phyloP scores from a whole-genome alignment of 2,797 vertebrate species.

The Mastacembelus armatus region DNA sequence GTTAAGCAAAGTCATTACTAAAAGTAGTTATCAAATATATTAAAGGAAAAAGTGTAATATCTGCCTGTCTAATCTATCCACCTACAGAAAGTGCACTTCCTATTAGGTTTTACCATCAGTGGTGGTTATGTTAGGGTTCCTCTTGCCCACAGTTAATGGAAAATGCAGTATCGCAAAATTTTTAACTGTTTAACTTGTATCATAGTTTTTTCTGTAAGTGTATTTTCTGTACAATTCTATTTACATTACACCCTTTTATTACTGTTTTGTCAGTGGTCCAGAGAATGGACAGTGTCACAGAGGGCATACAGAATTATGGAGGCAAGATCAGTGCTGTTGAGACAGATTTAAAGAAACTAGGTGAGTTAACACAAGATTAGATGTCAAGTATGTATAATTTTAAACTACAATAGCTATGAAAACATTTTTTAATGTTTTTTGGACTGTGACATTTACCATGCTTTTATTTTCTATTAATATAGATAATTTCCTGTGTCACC shows the following conservation, averaged over 20 bases:
- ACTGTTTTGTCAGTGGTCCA: slow-evolving; percentile 88
- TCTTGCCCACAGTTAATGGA: neutral
- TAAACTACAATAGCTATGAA: neutral
- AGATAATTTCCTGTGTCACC: neutral
- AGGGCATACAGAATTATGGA: slow-evolving; percentile 92
- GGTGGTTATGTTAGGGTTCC: neutral
- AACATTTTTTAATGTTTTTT: neutral
- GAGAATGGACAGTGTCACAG: slow-evolving; percentile 95
- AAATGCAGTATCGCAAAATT: neutral
- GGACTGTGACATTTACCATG: neutral
- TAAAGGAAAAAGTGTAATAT: too few species aligned
- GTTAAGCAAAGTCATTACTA: too few species aligned
- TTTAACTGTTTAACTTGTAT: neutral
- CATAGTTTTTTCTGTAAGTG: neutral
- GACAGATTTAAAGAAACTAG: slow-evolving; percentile 92
- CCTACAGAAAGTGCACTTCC: slow-evolving; percentile 61
- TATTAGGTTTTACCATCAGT: slow-evolving; percentile 19
- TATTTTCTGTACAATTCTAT: neutral
- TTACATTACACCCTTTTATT: neutral
- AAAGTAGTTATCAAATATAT: too few species aligned
- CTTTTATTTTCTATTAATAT: neutral
- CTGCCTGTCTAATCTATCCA: too few species aligned
- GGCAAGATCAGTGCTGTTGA: slow-evolving; percentile 93
- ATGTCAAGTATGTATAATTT: neutral
- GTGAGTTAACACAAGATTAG: slow-evolving; percentile 74